phyloP scores from a whole-genome alignment of 2,797 vertebrate genomes.

The Pangasius krempfi region DNA sequence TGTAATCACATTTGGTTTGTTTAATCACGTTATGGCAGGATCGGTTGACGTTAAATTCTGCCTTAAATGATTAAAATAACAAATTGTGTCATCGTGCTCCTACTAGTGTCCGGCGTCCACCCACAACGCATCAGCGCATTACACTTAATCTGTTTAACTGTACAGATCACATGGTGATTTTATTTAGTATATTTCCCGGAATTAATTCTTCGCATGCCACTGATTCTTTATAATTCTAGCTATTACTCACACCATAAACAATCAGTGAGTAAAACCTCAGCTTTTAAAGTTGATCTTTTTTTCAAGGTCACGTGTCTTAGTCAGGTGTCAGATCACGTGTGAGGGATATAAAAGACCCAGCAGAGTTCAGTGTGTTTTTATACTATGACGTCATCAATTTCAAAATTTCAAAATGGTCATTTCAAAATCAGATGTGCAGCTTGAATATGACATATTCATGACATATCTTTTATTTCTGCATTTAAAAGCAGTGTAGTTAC shows the following conservation, averaged over 20 bases:
- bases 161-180: not conserved
- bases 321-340: not conserved
- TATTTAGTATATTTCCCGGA: not conserved
- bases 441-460: too few relatives aligned
- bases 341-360: not conserved
- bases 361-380: not conserved
- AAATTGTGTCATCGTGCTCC: not conserved
- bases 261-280: too few relatives aligned
- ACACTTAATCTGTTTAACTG: not conserved
- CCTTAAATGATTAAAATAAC: too few relatives aligned
- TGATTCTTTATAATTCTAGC: not conserved
- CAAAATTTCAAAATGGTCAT: not conserved
- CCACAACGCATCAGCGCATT: not conserved
- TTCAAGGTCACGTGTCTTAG: not conserved
- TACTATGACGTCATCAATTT: not conserved
- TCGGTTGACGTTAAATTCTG: too few relatives aligned
- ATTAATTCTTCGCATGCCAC: not conserved
- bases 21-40: not conserved
- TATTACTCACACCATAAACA: not conserved
- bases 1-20: not conserved
- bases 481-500: not conserved
- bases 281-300: not conserved
- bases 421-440: not conserved
- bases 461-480: not conserved
- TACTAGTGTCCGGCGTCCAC: not conserved